These are phyloP conservation scores for Zaprionus capensis DNA, from an alignment of 1,140 invertebrate genomes.

Conservation along the genomic window DNA sequence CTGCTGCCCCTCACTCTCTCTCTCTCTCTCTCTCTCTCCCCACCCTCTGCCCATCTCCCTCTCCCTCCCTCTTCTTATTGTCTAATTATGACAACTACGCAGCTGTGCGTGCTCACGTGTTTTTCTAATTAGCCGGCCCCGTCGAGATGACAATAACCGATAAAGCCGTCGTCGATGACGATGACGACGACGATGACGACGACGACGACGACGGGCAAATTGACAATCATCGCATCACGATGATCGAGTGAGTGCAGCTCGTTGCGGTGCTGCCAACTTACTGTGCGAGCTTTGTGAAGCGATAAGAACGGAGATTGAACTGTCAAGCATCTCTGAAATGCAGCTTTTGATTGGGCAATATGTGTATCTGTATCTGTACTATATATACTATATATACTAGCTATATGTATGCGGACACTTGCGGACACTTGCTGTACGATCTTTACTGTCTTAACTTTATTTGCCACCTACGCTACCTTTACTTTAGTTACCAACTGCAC, in stretches of 20 bases:
- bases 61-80: slow-evolving; percentile 32
- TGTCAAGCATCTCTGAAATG: no score
- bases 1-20: slow-evolving; percentile 12
- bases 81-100: slow-evolving; percentile 83
- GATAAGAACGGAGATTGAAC: neutral
- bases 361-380: no score
- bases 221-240: slow-evolving; percentile 71
- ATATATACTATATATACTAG: no score
- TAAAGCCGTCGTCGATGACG: slow-evolving; percentile 73
- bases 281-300: neutral
- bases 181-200: slow-evolving; percentile 38
- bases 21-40: slow-evolving; percentile 9
- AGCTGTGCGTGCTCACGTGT: slow-evolving; percentile 80
- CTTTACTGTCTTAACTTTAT: no score
- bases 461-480: no score
- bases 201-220: slow-evolving; percentile 65
- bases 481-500: no score
- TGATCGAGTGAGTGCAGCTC: neutral
- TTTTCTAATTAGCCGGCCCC: slow-evolving; percentile 77
- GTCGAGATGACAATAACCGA: slow-evolving; percentile 77
- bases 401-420: no score
- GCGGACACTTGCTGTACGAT: no score
- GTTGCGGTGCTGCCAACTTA: slow-evolving; percentile 34
- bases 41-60: slow-evolving; percentile 21
- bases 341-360: no score